These are phyloP conservation scores for Lithophane leautieri DNA, from an alignment of 2,888 invertebrate species.

Conservation along the genomic window DNA sequence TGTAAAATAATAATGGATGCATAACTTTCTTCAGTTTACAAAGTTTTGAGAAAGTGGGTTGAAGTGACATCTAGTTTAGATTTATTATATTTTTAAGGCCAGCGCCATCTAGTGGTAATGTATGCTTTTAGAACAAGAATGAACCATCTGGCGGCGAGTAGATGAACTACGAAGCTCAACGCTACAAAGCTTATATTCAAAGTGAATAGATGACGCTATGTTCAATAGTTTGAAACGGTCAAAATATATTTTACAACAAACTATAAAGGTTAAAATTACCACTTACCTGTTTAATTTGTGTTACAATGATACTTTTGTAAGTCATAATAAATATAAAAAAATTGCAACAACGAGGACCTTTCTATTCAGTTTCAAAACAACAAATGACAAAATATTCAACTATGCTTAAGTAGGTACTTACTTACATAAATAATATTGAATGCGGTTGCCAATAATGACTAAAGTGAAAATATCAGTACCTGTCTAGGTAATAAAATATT, in stretches of 20 bases:
- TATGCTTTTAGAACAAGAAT: neutral
- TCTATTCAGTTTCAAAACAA: slow-evolving; percentile 8
- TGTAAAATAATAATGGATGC: slow-evolving; percentile 86
- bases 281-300: slow-evolving; percentile 48
- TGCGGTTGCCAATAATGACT: slow-evolving; percentile 36
- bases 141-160: slow-evolving; percentile 5
- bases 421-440: neutral
- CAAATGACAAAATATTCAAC: slow-evolving; percentile 18
- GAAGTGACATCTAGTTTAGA: slow-evolving; percentile 77
- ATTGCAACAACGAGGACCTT: slow-evolving; percentile 3
- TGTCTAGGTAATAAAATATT: neutral
- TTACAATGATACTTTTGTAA: slow-evolving; percentile 17
- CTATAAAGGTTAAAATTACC: neutral
- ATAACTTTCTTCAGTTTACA: slow-evolving; percentile 79
- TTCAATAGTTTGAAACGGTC: neutral
- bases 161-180: slow-evolving; percentile 5
- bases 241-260: neutral
- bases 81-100: neutral
- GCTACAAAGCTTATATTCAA: neutral
- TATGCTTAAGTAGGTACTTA: no score
- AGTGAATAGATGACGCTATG: slow-evolving; percentile 38
- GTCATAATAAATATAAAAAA: slow-evolving; percentile 5
- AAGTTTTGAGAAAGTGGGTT: slow-evolving; percentile 55
- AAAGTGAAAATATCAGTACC: slow-evolving; percentile 26
- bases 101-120: slow-evolving; percentile 43